These are phyloP conservation scores for Acrossocheilus fasciatus DNA, from an alignment of 2,797 vertebrate genomes.

Conservation along the genomic window DNA sequence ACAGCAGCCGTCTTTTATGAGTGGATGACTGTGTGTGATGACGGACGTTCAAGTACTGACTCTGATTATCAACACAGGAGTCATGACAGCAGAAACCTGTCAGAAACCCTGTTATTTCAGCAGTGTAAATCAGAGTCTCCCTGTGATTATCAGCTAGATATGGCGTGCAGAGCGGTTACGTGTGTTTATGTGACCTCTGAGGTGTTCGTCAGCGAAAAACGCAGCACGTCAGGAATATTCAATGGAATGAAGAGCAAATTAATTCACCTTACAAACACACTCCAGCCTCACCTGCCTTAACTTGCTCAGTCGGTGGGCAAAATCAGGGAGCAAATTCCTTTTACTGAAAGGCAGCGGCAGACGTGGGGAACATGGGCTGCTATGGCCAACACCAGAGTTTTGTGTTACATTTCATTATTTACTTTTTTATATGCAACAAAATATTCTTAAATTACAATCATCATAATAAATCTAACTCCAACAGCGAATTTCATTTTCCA, in stretches of 20 bases:
- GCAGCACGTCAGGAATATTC: not conserved
- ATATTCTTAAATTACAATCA: not conserved
- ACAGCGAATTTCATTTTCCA: not conserved
- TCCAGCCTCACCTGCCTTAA: constrained; percentile 73
- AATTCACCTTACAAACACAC: constrained; percentile 73
- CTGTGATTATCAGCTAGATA: constrained; percentile 41
- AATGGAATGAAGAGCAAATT: constrained; percentile 66
- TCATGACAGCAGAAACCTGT: constrained; percentile 52
- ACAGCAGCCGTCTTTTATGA: constrained; percentile 43
- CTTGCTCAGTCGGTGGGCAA: constrained; percentile 70
- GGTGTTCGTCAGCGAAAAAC: constrained; percentile 12
- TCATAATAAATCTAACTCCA: constrained; percentile 3
- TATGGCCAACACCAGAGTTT: not conserved
- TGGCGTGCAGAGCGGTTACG: not conserved
- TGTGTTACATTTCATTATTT: not conserved
- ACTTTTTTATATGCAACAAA: not conserved
- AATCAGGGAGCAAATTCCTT: constrained; percentile 76
- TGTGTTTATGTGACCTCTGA: constrained; percentile 27
- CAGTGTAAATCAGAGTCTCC: constrained; percentile 33
- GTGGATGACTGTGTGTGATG: constrained; percentile 44
- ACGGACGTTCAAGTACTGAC: constrained; percentile 43
- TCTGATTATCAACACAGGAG: constrained; percentile 45
- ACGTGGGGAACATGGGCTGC: constrained; percentile 31
- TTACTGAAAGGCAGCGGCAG: constrained; percentile 60
- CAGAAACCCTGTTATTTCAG: constrained; percentile 64